phyloP scores from a whole-genome alignment of 2,797 vertebrate genomes.

The Notolabrus celidotus region DNA sequence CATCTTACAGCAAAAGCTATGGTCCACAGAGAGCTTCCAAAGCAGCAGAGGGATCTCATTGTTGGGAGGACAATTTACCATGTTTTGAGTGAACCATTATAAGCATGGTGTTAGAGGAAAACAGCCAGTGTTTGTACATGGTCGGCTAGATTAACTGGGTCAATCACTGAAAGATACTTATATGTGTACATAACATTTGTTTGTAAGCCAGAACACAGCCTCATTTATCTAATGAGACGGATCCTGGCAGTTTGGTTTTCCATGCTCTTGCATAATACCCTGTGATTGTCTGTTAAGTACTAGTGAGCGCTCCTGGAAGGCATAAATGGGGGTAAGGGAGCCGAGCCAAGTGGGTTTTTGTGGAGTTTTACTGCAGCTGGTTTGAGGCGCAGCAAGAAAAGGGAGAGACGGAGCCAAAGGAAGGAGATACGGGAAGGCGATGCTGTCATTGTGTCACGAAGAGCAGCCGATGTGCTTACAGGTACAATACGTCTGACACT shows the following conservation, averaged over 20 bases:
- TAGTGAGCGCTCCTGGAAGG: slow-evolving; percentile 34
- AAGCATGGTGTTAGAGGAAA: not conserved
- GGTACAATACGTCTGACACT: slow-evolving; percentile 48
- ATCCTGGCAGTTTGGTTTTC: slow-evolving; percentile 23
- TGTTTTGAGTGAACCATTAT: not conserved
- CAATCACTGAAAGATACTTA: not conserved
- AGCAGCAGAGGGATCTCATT: no score
- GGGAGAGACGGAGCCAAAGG: slow-evolving; percentile 27
- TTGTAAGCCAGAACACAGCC: not conserved
- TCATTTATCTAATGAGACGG: slow-evolving; percentile 7
- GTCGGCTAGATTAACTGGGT: not conserved
- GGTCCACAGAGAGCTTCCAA: no score
- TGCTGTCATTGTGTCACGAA: slow-evolving; percentile 61
- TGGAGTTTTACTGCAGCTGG: slow-evolving; percentile 37
- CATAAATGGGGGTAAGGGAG: slow-evolving; percentile 33
- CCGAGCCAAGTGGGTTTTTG: slow-evolving; percentile 29
- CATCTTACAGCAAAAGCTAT: no score
- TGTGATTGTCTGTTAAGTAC: slow-evolving; percentile 47
- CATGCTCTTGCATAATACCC: slow-evolving; percentile 28
- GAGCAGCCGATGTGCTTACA: slow-evolving; percentile 53
- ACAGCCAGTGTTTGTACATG: not conserved
- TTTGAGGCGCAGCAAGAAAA: slow-evolving; percentile 40
- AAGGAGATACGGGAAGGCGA: slow-evolving; percentile 35
- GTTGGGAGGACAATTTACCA: no score
- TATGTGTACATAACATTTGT: slow-evolving; percentile 5